Percentiles rank a stretch among this genome's conserved stretches.
These are phyloP conservation scores for Oreortyx pictus DNA, from an alignment of 2,797 vertebrate species.

Conservation along the genomic window DNA sequence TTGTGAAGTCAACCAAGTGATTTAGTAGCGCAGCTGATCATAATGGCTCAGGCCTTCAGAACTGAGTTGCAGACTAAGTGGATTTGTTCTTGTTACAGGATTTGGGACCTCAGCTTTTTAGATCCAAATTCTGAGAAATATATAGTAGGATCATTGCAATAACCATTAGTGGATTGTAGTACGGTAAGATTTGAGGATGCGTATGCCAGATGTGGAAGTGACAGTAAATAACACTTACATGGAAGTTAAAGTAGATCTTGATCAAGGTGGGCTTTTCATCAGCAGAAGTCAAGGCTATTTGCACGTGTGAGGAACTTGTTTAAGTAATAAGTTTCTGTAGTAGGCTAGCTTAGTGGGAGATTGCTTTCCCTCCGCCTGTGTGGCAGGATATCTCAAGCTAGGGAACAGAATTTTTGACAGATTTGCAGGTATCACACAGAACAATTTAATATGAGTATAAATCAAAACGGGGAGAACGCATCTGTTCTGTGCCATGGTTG, in stretches of 20 bases:
- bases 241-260: neutral
- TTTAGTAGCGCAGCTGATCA: neutral
- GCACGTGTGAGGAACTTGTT: fast-evolving
- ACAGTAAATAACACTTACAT: neutral
- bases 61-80: neutral
- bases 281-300: neutral
- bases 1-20: neutral
- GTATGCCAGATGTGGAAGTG: neutral
- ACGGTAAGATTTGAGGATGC: neutral
- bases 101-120: neutral
- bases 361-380: neutral
- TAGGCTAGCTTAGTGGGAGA: neutral
- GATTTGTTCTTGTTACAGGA: neutral
- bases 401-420: neutral
- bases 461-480: neutral
- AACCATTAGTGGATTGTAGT: neutral
- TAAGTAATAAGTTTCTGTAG: neutral
- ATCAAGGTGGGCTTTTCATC: neutral
- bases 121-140: neutral
- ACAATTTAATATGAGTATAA: neutral
- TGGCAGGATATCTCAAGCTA: neutral
- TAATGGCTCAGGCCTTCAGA: neutral
- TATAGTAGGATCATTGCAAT: neutral
- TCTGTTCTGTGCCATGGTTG: fast-evolving
- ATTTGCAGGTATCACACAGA: neutral